phyloP scores from a whole-genome alignment of 2,888 invertebrate species.

The Euclidia mi region DNA sequence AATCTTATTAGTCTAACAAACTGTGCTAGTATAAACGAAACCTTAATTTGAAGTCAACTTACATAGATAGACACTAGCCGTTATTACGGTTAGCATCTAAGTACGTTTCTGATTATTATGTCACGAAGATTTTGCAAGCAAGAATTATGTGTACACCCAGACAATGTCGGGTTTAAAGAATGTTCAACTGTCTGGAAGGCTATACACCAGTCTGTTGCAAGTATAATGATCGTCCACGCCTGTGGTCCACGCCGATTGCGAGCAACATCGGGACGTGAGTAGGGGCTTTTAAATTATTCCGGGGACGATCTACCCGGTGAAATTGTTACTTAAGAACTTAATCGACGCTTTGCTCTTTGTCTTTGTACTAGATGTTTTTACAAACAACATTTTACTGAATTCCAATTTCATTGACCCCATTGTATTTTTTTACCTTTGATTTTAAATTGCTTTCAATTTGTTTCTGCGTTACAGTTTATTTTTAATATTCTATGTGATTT shows the following conservation, averaged over 20 bases:
- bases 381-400: slow-evolving; percentile 66
- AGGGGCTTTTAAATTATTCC: slow-evolving; percentile 74
- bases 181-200: too few relatives aligned
- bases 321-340: slow-evolving; percentile 80
- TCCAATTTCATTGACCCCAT: slow-evolving; percentile 57
- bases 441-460: slow-evolving; percentile 44
- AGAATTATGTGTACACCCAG: too few relatives aligned
- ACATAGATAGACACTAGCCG: too few relatives aligned
- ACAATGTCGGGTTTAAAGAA: too few relatives aligned
- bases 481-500: slow-evolving; percentile 21
- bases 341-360: slow-evolving; percentile 73
- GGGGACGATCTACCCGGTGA: slow-evolving; percentile 70
- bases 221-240: too few relatives aligned
- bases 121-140: too few relatives aligned
- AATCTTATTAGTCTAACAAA: too few relatives aligned
- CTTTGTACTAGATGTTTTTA: slow-evolving; percentile 65
- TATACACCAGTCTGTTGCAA: too few relatives aligned
- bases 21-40: too few relatives aligned
- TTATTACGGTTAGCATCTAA: too few relatives aligned
- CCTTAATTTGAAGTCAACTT: too few relatives aligned
- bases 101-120: too few relatives aligned
- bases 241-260: background rate
- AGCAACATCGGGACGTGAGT: slow-evolving; percentile 6
- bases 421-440: slow-evolving; percentile 45
- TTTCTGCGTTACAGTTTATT: slow-evolving; percentile 16